Conservation (phyloP, 2,888 invertebrate genomes). For the Apodemia arnacis region DNA sequence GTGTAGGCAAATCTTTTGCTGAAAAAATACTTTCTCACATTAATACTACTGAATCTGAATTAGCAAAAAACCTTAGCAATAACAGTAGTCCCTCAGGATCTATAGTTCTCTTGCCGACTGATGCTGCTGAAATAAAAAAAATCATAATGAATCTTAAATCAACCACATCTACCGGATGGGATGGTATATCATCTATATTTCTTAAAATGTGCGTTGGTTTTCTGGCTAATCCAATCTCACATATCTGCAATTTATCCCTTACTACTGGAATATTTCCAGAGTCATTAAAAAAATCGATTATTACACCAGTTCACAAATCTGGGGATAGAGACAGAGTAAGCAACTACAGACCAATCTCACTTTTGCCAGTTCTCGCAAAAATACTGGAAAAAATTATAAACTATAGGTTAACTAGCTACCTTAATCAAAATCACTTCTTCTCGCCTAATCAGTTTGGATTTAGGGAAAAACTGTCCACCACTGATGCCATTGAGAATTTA, state of each 20-base stretch:
- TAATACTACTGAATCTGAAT: background rate
- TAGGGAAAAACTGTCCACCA: conserved; percentile 28
- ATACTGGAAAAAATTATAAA: conserved; percentile 60
- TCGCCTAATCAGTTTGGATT: conserved; percentile 33
- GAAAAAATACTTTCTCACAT: background rate
- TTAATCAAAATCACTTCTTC: conserved; percentile 28
- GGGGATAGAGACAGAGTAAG: too few relatives aligned
- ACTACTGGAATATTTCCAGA: conserved; percentile 42
- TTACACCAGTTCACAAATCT: too few relatives aligned
- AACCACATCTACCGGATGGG: background rate
- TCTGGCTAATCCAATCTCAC: conserved; percentile 17
- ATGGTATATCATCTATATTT: conserved; percentile 19
- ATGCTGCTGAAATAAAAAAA: conserved; percentile 22
- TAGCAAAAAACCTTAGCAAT: background rate
- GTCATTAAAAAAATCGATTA: too few relatives aligned
- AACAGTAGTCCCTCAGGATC: background rate
- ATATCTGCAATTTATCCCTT: conserved; percentile 35
- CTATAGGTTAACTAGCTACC: conserved; percentile 38
- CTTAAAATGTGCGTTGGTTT: background rate
- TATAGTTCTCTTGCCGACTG: conserved; percentile 14
- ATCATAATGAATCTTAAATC: background rate
- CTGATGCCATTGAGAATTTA: conserved; percentile 37
- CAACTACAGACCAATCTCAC: too few relatives aligned
- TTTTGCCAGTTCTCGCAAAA: conserved; percentile 46
- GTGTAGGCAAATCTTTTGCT: conserved; percentile 31